phyloP scores from a whole-genome alignment of 2,888 invertebrate species.

The Tachystola acroxantha region DNA sequence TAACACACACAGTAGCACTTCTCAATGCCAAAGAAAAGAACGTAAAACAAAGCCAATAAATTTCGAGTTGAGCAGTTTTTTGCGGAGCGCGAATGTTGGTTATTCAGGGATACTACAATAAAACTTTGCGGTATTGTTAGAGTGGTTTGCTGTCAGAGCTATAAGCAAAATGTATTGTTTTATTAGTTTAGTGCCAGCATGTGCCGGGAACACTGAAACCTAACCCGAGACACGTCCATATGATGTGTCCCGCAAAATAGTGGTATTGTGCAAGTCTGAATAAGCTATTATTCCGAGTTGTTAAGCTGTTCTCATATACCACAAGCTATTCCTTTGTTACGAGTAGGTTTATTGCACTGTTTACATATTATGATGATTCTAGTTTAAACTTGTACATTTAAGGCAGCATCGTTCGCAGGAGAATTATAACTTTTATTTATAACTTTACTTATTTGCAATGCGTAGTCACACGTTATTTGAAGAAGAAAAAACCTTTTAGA shows the following conservation, averaged over 20 bases:
- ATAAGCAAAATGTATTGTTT: conserved; percentile 20
- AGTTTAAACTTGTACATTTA: too few species aligned
- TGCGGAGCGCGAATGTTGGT: too few species aligned
- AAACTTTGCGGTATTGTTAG: neutral
- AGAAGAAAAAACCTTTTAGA: neutral
- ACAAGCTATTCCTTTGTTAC: neutral
- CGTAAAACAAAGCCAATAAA: too few species aligned
- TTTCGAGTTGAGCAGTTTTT: too few species aligned
- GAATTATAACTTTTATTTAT: too few species aligned
- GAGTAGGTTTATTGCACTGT: neutral
- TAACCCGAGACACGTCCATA: conserved; percentile 30
- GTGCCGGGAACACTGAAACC: conserved; percentile 16
- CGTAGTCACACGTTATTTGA: neutral
- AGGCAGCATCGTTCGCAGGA: too few species aligned
- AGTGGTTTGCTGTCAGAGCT: neutral
- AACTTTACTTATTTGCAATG: too few species aligned
- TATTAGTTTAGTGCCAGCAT: conserved; percentile 20
- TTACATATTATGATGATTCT: too few species aligned
- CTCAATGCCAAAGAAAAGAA: too few species aligned
- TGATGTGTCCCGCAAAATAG: conserved; percentile 26
- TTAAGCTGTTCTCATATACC: conserved; percentile 15
- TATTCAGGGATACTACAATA: neutral
- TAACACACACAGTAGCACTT: too few species aligned
- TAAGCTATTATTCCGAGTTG: conserved; percentile 20
- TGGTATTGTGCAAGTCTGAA: conserved; percentile 30